These are phyloP conservation scores for Carassius carassius DNA, from an alignment of 2,113 vertebrate species.

Conservation along the genomic window DNA sequence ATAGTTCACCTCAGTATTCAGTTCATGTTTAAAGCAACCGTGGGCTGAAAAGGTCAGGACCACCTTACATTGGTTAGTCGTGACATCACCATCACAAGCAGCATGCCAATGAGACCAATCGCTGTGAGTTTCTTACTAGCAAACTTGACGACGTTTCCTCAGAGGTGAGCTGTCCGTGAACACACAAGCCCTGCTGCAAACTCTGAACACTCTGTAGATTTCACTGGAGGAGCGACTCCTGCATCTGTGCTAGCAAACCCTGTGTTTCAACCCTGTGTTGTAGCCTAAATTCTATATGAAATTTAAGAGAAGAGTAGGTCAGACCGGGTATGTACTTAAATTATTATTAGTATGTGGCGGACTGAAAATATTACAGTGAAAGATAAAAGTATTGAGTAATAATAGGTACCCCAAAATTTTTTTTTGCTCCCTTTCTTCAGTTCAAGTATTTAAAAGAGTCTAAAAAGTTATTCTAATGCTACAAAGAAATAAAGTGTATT, in stretches of 20 bases:
- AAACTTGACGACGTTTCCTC: conserved; percentile 45
- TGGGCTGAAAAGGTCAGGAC: conserved; percentile 71
- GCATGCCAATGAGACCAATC: conserved; percentile 70
- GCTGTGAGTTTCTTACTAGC: conserved; percentile 60
- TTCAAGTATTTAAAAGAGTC: too few species aligned
- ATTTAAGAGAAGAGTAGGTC: too few species aligned
- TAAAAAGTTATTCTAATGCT: too few species aligned
- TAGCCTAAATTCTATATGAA: not conserved
- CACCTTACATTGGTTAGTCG: conserved; percentile 51
- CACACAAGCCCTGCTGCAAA: too few species aligned
- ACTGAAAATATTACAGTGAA: too few species aligned
- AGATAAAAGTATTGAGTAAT: too few species aligned
- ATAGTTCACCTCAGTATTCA: conserved; percentile 60
- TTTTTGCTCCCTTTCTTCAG: too few species aligned
- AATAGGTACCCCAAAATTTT: too few species aligned
- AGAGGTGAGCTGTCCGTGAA: not conserved
- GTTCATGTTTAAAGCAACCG: conserved; percentile 33
- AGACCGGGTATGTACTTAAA: too few species aligned
- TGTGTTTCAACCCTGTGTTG: not conserved
- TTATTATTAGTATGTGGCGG: too few species aligned
- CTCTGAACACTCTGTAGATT: not conserved
- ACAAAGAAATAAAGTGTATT: too few species aligned
- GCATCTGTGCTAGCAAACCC: not conserved
- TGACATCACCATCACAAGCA: conserved; percentile 58
- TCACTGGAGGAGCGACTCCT: too few species aligned